Percentiles rank a stretch among this genome's conserved stretches.
These are phyloP conservation scores for Osedax fenrisi DNA, from an alignment of 2,888 invertebrate genomes.

Conservation along the genomic window DNA sequence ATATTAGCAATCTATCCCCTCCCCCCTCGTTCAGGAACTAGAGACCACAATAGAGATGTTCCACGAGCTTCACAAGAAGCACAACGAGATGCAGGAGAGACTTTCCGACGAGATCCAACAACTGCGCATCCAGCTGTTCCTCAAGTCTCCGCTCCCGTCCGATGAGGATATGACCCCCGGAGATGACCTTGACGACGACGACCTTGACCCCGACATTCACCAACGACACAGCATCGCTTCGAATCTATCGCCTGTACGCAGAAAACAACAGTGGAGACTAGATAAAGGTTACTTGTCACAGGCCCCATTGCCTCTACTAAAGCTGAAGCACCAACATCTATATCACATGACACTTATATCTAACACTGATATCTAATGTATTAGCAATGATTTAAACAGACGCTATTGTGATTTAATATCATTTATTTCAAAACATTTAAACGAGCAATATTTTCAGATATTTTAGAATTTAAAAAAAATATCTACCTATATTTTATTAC, in stretches of 20 bases:
- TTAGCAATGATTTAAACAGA: too few relatives aligned
- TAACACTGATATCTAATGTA: too few relatives aligned
- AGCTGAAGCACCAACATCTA: too few relatives aligned
- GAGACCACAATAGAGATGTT: background rate
- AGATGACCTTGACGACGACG: background rate
- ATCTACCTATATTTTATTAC: too few relatives aligned
- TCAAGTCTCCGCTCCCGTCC: background rate
- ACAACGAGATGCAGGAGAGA: background rate
- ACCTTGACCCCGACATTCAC: too few relatives aligned
- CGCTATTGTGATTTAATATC: too few relatives aligned
- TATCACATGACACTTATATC: too few relatives aligned
- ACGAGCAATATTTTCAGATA: too few relatives aligned
- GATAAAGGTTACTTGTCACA: background rate
- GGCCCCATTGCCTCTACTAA: too few relatives aligned
- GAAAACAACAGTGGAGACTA: background rate
- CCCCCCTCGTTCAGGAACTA: background rate
- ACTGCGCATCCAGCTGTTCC: background rate
- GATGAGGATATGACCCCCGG: background rate
- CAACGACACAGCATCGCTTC: background rate
- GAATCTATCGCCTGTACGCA: background rate
- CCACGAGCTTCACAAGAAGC: background rate
- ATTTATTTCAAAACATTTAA: too few relatives aligned
- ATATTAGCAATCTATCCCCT: background rate
- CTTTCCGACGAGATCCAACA: background rate
- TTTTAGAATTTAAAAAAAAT: too few relatives aligned